Conservation (phyloP, 2,113 vertebrate genomes). For the Parus major region DNA sequence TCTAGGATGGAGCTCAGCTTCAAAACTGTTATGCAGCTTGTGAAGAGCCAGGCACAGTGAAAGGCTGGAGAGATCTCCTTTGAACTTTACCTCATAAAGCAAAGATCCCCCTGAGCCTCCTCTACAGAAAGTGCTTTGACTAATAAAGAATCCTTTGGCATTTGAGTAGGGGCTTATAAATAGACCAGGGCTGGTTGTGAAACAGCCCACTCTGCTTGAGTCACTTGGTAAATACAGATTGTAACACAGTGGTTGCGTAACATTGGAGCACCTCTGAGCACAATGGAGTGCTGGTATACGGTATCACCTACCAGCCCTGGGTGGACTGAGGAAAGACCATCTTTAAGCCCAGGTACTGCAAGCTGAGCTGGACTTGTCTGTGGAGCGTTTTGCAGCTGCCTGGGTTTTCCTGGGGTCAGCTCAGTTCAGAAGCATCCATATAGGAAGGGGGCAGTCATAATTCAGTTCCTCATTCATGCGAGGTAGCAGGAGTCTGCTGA, state of each 20-base stretch:
- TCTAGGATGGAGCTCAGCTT: background rate
- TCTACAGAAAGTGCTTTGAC: background rate
- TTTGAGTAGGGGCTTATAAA: conserved; percentile 32
- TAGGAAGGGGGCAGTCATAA: background rate
- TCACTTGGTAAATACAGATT: background rate
- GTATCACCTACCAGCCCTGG: background rate
- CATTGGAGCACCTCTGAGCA: background rate
- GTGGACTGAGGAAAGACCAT: background rate
- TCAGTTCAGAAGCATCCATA: background rate
- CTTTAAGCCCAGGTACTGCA: background rate
- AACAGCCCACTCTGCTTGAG: conserved; percentile 20
- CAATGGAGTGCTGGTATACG: background rate
- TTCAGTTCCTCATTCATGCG: background rate
- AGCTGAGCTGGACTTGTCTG: background rate
- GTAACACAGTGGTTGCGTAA: background rate
- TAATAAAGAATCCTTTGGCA: background rate
- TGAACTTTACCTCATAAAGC: background rate
- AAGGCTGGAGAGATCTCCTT: background rate
- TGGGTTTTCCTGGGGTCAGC: background rate
- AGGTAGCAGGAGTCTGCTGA: background rate
- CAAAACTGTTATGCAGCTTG: background rate
- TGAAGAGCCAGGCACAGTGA: background rate
- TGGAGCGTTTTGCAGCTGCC: background rate
- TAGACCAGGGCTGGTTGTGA: background rate
- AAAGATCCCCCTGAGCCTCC: background rate